Conservation (phyloP, 37 sponge, comb jelly and placozoan species). For the Cliona cf. orientalis region DNA sequence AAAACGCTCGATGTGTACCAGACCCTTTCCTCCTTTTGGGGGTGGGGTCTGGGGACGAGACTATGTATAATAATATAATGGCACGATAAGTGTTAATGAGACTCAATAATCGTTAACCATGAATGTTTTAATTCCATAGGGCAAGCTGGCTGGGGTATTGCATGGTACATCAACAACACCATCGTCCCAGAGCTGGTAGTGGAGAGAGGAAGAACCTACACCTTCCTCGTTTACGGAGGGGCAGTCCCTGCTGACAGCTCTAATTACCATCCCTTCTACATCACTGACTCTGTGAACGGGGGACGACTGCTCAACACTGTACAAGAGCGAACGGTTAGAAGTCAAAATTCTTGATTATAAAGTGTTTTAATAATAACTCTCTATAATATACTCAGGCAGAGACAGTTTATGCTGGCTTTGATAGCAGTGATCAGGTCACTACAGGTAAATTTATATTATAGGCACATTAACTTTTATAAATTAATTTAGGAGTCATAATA, state of each 20-base stretch:
- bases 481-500: no score
- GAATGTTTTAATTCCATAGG: constrained; percentile 22
- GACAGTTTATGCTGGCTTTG: constrained; percentile 59
- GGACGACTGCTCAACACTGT: constrained; percentile 25
- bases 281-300: constrained; percentile 59
- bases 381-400: constrained; percentile 9
- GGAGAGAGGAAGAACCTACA: constrained; percentile 63
- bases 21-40: no score
- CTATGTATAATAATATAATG: no score
- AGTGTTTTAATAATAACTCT: neutral
- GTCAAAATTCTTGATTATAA: neutral
- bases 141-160: constrained; percentile 70
- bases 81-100: no score
- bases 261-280: constrained; percentile 81
- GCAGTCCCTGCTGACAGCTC: constrained; percentile 18
- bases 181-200: constrained; percentile 69
- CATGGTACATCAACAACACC: constrained; percentile 72
- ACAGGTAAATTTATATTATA: constrained; percentile 24
- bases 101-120: no score
- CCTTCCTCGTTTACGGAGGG: constrained; percentile 72
- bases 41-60: no score
- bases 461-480: no score
- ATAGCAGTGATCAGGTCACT: constrained; percentile 6
- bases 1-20: no score
- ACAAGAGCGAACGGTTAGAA: constrained; percentile 6